Conservation (phyloP, 2,888 invertebrate species). For the Brachyptera putata region DNA sequence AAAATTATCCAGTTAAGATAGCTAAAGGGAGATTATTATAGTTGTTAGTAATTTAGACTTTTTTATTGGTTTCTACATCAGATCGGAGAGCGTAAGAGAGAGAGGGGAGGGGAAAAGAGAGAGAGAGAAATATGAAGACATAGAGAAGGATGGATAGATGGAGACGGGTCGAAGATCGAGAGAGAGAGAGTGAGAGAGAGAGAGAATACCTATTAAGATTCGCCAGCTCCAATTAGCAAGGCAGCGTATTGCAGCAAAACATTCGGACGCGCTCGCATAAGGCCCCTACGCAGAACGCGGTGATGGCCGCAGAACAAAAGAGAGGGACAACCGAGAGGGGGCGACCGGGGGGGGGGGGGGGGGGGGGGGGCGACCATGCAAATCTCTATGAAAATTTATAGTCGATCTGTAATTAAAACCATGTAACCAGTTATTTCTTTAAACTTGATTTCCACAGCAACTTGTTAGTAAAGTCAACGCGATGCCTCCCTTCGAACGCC, state of each 20-base stretch:
- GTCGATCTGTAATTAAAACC: conserved; percentile 29
- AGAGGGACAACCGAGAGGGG: no score
- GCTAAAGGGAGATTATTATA: conserved; percentile 4
- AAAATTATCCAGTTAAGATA: conserved; percentile 20
- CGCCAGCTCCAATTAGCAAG: conserved; percentile 26
- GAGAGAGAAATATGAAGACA: not conserved
- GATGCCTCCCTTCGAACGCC: no score
- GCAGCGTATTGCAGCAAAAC: no score
- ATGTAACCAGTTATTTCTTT: conserved; percentile 18
- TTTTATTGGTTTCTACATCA: conserved; percentile 5
- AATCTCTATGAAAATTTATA: conserved; percentile 30
- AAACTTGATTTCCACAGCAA: conserved; percentile 18
- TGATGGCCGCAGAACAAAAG: not conserved
- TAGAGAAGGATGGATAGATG: no score
- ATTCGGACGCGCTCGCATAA: no score
- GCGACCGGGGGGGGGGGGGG: no score
- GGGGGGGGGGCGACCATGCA: conserved; percentile 24
- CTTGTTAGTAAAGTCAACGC: not conserved
- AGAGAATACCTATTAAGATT: conserved; percentile 29
- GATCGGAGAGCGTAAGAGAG: not conserved
- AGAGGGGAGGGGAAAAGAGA: not conserved
- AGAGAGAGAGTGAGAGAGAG: no score
- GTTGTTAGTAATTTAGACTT: conserved; percentile 23
- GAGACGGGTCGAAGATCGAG: no score
- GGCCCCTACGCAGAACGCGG: not conserved